These are phyloP conservation scores for Tamandua tetradactyla DNA, from an alignment of 2,797 vertebrate species.

Conservation along the genomic window DNA sequence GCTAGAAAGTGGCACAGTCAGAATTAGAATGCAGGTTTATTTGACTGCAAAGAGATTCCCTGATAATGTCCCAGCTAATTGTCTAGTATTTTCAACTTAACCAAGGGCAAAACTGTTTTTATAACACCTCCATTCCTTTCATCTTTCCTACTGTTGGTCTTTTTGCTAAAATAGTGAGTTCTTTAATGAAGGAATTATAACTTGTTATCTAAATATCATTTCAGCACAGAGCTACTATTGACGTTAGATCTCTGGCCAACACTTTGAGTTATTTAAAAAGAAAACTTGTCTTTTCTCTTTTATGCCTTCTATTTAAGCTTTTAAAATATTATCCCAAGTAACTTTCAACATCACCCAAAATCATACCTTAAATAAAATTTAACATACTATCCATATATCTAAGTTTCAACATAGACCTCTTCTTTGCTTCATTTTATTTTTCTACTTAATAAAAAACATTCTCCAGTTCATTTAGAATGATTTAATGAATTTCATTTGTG, in stretches of 20 bases:
- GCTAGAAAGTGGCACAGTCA: neutral
- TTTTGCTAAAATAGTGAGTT: neutral
- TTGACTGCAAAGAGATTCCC: neutral
- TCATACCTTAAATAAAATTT: neutral
- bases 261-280: conserved; percentile 9
- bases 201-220: conserved; percentile 72
- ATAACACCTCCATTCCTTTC: neutral
- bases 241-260: neutral
- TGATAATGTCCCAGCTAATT: neutral
- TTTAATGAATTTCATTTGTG: neutral
- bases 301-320: neutral
- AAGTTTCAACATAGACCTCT: neutral
- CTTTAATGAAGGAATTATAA: neutral
- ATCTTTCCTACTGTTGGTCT: neutral
- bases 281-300: neutral
- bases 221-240: neutral
- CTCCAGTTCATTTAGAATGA: neutral
- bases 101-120: neutral
- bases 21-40: neutral
- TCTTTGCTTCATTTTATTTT: neutral
- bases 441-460: neutral
- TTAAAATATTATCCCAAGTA: neutral
- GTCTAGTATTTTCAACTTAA: neutral
- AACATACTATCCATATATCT: neutral
- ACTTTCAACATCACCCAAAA: neutral